Conservation (phyloP, 2,113 vertebrate genomes). For the Lepus europaeus region DNA sequence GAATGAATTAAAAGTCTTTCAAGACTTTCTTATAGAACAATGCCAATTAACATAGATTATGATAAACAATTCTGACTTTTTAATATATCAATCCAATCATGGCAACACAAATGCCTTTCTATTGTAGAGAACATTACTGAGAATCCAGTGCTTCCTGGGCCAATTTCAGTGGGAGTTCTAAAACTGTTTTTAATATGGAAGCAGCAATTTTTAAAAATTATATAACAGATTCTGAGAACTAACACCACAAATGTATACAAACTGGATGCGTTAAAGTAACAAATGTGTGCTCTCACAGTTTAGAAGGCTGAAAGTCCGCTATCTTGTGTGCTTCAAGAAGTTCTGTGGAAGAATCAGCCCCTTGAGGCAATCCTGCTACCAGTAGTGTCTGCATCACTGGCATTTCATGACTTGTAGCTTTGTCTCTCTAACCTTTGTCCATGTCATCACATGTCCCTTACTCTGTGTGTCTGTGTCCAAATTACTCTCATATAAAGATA, state of each 20-base stretch:
- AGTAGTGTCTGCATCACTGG: background rate
- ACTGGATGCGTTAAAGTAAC: background rate
- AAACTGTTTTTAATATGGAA: background rate
- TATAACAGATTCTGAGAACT: background rate
- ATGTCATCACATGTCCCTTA: background rate
- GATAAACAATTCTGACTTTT: background rate
- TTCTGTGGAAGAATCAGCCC: background rate
- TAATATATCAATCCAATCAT: background rate
- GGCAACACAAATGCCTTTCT: background rate
- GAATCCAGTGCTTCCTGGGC: background rate
- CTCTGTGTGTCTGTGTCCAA: background rate
- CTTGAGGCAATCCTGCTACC: background rate
- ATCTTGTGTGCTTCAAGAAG: rapidly evolving
- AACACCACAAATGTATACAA: background rate
- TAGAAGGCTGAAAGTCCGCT: background rate
- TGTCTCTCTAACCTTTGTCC: background rate
- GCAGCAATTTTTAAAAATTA: background rate
- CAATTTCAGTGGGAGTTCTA: background rate
- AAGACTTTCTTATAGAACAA: background rate
- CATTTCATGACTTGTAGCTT: background rate
- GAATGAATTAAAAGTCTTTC: background rate
- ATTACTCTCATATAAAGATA: background rate
- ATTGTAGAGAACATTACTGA: background rate
- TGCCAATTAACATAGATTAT: background rate
- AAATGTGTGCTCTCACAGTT: background rate